These are phyloP conservation scores for Protodeltote pygarga DNA, from an alignment of 2,888 invertebrate species.

Conservation along the genomic window DNA sequence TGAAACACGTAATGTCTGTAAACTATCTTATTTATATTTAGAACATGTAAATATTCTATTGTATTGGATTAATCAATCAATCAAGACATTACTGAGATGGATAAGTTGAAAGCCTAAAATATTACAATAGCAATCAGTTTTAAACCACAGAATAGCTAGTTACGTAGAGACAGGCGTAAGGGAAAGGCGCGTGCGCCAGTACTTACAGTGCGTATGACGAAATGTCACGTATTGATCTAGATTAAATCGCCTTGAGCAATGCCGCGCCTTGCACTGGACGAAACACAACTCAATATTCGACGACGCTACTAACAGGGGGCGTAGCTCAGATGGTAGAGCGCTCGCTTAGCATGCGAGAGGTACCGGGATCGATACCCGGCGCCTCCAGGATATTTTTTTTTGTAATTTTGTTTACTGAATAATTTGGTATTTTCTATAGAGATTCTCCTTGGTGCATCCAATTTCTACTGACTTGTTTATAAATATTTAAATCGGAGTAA, in stretches of 20 bases:
- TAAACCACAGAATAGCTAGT: not conserved
- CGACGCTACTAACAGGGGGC: slow-evolving; percentile 55
- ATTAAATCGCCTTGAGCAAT: slow-evolving; percentile 17
- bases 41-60: too few relatives aligned
- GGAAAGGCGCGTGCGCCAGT: slow-evolving; percentile 32
- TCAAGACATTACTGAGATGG: too few relatives aligned
- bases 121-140: too few relatives aligned
- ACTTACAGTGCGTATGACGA: slow-evolving; percentile 9
- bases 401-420: not conserved
- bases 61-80: too few relatives aligned
- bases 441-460: too few relatives aligned
- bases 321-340: slow-evolving; percentile 79
- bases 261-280: not conserved
- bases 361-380: slow-evolving; percentile 80
- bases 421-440: too few relatives aligned
- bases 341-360: slow-evolving; percentile 85
- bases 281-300: slow-evolving; percentile 9
- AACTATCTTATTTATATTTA: too few relatives aligned
- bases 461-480: too few relatives aligned
- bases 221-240: slow-evolving; percentile 29
- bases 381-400: slow-evolving; percentile 28
- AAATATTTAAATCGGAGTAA: too few relatives aligned
- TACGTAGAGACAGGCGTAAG: not conserved
- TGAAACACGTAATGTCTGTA: too few relatives aligned
- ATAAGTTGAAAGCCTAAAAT: too few relatives aligned